Evolutionary conservation across 2,888 invertebrate species (phyloP).

Genomic region (Nemapogon koenigi): DNA sequence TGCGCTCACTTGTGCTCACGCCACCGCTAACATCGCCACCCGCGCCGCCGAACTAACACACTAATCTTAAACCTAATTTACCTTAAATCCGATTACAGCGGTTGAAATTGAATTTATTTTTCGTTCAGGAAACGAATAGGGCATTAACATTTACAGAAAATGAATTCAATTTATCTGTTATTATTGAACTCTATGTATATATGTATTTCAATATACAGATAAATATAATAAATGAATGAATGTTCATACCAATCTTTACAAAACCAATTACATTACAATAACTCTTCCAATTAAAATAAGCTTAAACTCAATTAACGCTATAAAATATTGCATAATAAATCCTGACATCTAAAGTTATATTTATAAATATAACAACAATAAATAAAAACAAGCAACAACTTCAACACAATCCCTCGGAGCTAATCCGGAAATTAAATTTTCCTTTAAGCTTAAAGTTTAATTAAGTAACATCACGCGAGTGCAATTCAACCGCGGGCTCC

Average conservation of each 20-base stretch:
- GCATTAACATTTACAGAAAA: no score
- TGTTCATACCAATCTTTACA: no score
- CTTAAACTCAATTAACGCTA: no score
- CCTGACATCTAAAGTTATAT: no score
- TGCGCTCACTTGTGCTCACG: conserved; percentile 44
- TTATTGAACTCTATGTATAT: no score
- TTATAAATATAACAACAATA: conserved; percentile 1
- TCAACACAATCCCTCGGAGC: conserved; percentile 30
- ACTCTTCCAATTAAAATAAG: no score
- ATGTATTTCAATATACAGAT: no score
- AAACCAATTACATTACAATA: no score
- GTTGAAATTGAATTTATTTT: conserved; percentile 3
- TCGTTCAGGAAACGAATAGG: no score
- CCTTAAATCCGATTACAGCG: conserved; percentile 3
- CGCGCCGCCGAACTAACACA: conserved; percentile 2
- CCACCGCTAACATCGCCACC: conserved; percentile 1
- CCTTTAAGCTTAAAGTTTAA: conserved; percentile 53
- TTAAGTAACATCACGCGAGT: conserved; percentile 49
- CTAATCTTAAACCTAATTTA: conserved; percentile 9
- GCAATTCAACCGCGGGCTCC: conserved; percentile 17
- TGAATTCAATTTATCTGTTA: no score
- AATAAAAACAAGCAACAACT: conserved; percentile 29
- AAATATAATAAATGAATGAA: no score
- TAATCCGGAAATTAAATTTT: conserved; percentile 53
- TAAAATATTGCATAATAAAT: no score